Evolutionary conservation across 2,797 vertebrate genomes (phyloP), one percentile per base, ranked within the genome.

Genomic region (Clarias platycephalus): DNA sequence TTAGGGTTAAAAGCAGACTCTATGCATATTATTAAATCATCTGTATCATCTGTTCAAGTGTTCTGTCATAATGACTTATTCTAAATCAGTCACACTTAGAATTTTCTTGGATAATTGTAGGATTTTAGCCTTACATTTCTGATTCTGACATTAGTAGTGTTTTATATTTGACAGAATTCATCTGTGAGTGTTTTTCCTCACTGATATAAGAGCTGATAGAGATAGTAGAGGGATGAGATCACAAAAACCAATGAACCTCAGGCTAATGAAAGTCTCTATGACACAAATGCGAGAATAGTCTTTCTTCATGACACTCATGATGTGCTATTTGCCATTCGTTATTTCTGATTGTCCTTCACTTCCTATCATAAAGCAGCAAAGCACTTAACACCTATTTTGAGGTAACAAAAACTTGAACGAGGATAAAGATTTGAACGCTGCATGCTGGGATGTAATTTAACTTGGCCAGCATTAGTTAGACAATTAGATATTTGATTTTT

Each of bases 401-500:
- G 1, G n/a, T 26, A n/a, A 62, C 10, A 63, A 31, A 49, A 57
- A 24, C 20, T 55, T 31, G 7, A 85, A 28, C 6, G 12, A 57
- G 67, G 49, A 75, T 75, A 34, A 75, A 44, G n/a, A 75, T 37
- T 64, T 67, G n/a, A 49, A 7, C 16, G 9, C 80, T 63, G 72
- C 4, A 37, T 37, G 80, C 31, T 34, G 71, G 75, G 58, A 64
- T 16, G 40, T 71, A 26, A 55, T 63, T 76, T 58, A 84, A 85
- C 57, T 57, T 82, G 62, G 80, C 67, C 68, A n/a, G 24, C 77
- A 72, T 79, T 49, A 82, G 80, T 81, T 34, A 82, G 53, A 82
- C 74, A 75, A 77, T 79, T 44, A 68, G 40, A 58, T 67, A n/a
- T 70, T 81, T 85, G 58, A 22, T 75, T 74, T 83, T 83, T 79